A percentile compares a stretch with the other conserved stretches of the same genome.
These are phyloP conservation scores for Melanotaenia trifasciata DNA, from an alignment of 2,797 vertebrate species.

Conservation along the genomic window DNA sequence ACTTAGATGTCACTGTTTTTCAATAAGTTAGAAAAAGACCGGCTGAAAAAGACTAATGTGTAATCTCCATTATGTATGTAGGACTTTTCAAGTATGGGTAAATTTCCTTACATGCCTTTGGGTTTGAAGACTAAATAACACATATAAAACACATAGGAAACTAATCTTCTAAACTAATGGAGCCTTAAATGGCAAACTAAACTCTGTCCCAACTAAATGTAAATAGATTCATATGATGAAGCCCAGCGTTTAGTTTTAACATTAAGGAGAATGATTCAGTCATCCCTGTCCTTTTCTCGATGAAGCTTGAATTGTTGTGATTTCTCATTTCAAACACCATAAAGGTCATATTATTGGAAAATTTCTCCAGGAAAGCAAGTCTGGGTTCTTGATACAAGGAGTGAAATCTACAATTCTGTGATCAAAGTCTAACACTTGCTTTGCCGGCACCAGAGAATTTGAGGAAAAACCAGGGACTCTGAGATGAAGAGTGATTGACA, in stretches of 20 bases:
- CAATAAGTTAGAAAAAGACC: background rate
- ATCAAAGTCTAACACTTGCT: slow-evolving; percentile 48
- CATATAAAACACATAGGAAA: background rate
- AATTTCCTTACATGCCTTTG: background rate
- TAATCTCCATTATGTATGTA: background rate
- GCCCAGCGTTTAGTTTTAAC: slow-evolving; percentile 7
- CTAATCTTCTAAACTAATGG: slow-evolving; percentile 1
- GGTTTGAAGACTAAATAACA: background rate
- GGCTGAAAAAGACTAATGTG: background rate
- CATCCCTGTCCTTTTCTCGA: slow-evolving; percentile 10
- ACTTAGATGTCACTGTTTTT: background rate
- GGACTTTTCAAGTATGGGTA: background rate
- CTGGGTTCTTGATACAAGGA: slow-evolving; percentile 17
- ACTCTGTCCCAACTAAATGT: background rate
- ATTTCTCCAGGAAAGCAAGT: slow-evolving; percentile 19
- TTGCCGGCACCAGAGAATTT: slow-evolving; percentile 36
- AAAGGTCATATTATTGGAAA: background rate
- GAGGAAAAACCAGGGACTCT: background rate
- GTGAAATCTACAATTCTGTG: slow-evolving; percentile 39
- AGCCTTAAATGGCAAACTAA: background rate
- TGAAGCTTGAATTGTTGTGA: slow-evolving; percentile 1
- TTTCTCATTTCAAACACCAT: slow-evolving; percentile 20
- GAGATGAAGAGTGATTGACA: slow-evolving; percentile 48
- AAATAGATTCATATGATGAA: background rate
- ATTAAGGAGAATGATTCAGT: slow-evolving; percentile 15